Base-by-base conservation (phyloP, 1,140 invertebrate species). In the Cydia strobilella region DNA sequence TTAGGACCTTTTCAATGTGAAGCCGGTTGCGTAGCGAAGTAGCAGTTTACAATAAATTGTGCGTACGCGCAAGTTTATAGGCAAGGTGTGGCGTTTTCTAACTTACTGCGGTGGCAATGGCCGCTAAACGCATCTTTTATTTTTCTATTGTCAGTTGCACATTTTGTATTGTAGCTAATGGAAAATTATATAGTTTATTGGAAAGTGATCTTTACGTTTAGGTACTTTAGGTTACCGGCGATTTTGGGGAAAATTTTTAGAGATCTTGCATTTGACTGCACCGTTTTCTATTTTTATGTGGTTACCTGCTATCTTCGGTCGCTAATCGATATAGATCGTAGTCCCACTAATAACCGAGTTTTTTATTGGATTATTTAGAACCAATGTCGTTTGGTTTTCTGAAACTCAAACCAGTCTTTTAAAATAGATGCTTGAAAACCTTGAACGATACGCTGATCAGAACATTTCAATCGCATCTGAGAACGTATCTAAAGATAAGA, bases 31-130 rank as follows among this genome's bases (percentile, higher is more conserved):
- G 54, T 59, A 59, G 54, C 20, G 20, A 59, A 59, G 54, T 59
- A 59, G 54, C 54, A 59, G 54, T 59, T 59, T 59, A 13, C 54
- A 59, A 59, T 59, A 59, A 59, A 59, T 59, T 59, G 54, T 59
- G 54, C 54, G 54, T 59, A 59, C 54, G 18, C 54, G 54, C 54
- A 23, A 23, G 20, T 23, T 59, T 20, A 23, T 59, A 23, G 9
- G 54, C 54, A 59, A 59, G 54, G 54, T 59, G 54, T 59, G 54
- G 54, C 20, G 18, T 59, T 23, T 59, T 59, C 18, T 59, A 59
- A 59, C 54, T 59, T 59, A 20, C 20, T 59, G 54, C 20, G 54
- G 54, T 59, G 54, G 54, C 54, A 59, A 51, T 51, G 48, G 15
- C n/a, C 15, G n/a, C 51, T 59, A 59, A 59, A 59, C 7, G 51